Conservation (phyloP, 35 echinoderm and acorn worm species). For the Ophiothrix spiculata region DNA sequence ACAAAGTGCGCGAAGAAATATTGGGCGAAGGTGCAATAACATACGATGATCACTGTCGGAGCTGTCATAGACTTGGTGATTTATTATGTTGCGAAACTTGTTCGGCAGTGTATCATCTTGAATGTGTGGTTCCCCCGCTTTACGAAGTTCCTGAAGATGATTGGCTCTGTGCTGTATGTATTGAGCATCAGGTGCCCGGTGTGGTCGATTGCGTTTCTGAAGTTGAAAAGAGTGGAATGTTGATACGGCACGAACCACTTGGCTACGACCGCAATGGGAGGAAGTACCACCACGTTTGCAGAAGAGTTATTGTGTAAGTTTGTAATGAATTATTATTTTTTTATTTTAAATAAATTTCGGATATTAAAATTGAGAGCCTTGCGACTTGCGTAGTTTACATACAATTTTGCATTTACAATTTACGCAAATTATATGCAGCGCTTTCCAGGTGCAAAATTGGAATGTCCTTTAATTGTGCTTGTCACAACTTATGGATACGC, state of each 20-base stretch:
- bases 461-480: too few species aligned
- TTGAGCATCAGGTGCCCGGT: constrained; percentile 69
- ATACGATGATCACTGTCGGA: constrained; percentile 95
- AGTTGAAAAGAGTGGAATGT: constrained; percentile 90
- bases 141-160: constrained; percentile 95
- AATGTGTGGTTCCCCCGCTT: constrained; percentile 83
- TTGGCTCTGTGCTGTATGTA: constrained; percentile 86
- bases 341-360: too few species aligned
- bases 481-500: too few species aligned
- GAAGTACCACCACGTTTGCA: constrained; percentile 85
- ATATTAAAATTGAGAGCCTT: too few species aligned
- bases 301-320: constrained; percentile 88
- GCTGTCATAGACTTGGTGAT: constrained; percentile 79
- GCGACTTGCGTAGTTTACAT: too few species aligned
- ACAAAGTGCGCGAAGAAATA: constrained; percentile 97
- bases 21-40: constrained; percentile 94
- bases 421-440: too few species aligned
- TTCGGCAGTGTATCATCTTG: constrained; percentile 93
- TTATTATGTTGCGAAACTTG: constrained; percentile 96
- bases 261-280: constrained; percentile 82
- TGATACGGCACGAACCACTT: constrained; percentile 90
- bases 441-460: too few species aligned
- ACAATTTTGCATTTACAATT: too few species aligned
- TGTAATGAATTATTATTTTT: too few species aligned
- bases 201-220: constrained; percentile 86